Evolutionary conservation across 2,113 vertebrate genomes (phyloP), one percentile per base, ranked within the genome.

Genomic region (Pseudopipra pipra): DNA sequence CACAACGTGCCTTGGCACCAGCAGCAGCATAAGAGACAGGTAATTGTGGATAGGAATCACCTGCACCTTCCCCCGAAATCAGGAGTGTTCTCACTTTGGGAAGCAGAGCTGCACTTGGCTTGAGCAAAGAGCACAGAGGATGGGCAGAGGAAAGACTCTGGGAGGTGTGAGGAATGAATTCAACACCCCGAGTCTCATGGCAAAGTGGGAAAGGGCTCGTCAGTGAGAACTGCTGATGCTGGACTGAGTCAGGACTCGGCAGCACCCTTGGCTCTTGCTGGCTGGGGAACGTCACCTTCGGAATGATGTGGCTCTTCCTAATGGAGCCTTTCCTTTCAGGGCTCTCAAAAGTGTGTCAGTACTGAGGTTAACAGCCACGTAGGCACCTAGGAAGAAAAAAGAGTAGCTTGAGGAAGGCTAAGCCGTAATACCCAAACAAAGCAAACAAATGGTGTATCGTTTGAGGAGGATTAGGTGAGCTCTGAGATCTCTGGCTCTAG

Each of bases 111-210:
- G 67, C 17, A 0, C 30, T 81, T 25, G 61, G 12, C 37, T 31
- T 5, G 30, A n/a, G 56, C 37, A 20, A 49, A 41, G 12, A 59
- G 47, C 28, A 30, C 30, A 25, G 65, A 4, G 0, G 9, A 81
- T 39, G 25, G 52, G 46, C 75, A 56, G 70, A 1, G 3, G 75
- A 4, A 47, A 43, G 21, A 8, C 30, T 65, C 27, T 4, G 43
- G 52, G 71, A 83, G 66, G 62, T 5, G 54, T 21, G 47, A 75
- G 71, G 43, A 21, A 1, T 7, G 67, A 56, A 16, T 2, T 4
- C 49, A 37, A 1, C 8, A 6, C 3, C 12, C 33, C 0, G 2
- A 24, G 3, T 43, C 52, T 75, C 52, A 12, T 0, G 1, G 77
- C 11, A 4, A 1, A 27, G 33, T 3, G 4, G 52, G 90, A n/a